A percentile compares a stretch with the other conserved stretches of the same genome.
These are phyloP conservation scores for Xenopus borealis DNA, from an alignment of 2,113 vertebrate genomes.

Conservation along the genomic window DNA sequence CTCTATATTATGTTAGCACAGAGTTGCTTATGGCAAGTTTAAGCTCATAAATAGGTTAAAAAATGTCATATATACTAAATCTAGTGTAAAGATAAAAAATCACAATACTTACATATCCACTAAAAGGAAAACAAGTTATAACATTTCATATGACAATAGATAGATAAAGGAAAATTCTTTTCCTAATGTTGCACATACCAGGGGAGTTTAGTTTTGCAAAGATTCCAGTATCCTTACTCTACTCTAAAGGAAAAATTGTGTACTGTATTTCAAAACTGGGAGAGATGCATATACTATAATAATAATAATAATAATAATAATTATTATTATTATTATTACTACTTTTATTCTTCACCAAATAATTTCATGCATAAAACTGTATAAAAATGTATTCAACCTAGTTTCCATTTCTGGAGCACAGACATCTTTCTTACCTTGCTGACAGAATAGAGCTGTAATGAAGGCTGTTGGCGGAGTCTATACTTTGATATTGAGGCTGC, in stretches of 20 bases:
- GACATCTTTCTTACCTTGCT: too few species aligned
- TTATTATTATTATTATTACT: too few species aligned
- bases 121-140: slow-evolving; percentile 13
- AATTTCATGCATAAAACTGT: too few species aligned
- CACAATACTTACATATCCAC: slow-evolving; percentile 6
- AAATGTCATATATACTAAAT: slow-evolving; percentile 11
- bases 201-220: slow-evolving; percentile 23
- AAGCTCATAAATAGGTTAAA: slow-evolving; percentile 27
- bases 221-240: not conserved
- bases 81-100: slow-evolving; percentile 20
- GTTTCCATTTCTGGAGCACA: too few species aligned
- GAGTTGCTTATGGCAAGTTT: slow-evolving; percentile 13
- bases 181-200: not conserved
- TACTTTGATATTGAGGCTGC: not conserved
- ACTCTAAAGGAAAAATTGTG: too few species aligned
- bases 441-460: not conserved
- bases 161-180: slow-evolving; percentile 10
- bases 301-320: too few species aligned
- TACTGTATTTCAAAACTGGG: too few species aligned
- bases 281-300: too few species aligned
- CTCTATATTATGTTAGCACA: slow-evolving; percentile 24
- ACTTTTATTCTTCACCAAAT: too few species aligned
- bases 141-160: slow-evolving; percentile 7
- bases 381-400: too few species aligned
- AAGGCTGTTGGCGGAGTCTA: not conserved